Evolutionary conservation across 2,888 invertebrate genomes (phyloP).

Genomic region (Metallyticus violacea): DNA sequence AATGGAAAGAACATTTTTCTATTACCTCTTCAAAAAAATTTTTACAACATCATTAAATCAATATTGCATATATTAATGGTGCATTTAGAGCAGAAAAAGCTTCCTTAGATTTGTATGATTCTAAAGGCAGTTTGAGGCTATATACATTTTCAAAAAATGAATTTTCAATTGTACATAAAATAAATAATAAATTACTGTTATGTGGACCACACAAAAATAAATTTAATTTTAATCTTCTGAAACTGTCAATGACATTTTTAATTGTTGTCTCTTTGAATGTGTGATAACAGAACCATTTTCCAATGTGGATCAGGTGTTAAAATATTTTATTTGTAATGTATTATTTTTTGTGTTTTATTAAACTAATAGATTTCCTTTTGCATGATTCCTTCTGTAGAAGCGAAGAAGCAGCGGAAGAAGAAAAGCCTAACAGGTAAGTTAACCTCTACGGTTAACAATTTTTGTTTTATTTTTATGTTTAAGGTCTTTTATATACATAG

Average conservation of each 20-base stretch:
- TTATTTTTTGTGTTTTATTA: conserved; percentile 33
- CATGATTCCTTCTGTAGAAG: conserved; percentile 65
- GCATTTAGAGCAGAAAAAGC: background rate
- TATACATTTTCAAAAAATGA: background rate
- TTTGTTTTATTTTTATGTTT: background rate
- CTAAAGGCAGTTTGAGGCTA: background rate
- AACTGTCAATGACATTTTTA: conserved; percentile 7
- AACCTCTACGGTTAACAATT: background rate
- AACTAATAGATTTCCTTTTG: conserved; percentile 40
- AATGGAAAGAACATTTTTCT: background rate
- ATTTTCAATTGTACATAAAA: conserved; percentile 1
- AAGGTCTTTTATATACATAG: background rate
- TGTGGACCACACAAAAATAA: background rate
- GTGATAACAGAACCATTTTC: background rate
- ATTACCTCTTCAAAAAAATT: background rate
- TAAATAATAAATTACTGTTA: background rate
- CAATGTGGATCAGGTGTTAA: conserved; percentile 25
- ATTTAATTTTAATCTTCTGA: conserved; percentile 4
- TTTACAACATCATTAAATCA: background rate
- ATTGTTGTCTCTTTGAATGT: conserved; percentile 8
- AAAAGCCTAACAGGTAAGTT: conserved; percentile 83
- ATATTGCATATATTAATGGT: background rate
- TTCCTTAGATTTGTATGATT: background rate
- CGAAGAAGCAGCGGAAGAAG: conserved; percentile 93
- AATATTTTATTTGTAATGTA: conserved; percentile 25